Conservation (phyloP, 2,888 invertebrate species). For the Perizoma affinitatum region DNA sequence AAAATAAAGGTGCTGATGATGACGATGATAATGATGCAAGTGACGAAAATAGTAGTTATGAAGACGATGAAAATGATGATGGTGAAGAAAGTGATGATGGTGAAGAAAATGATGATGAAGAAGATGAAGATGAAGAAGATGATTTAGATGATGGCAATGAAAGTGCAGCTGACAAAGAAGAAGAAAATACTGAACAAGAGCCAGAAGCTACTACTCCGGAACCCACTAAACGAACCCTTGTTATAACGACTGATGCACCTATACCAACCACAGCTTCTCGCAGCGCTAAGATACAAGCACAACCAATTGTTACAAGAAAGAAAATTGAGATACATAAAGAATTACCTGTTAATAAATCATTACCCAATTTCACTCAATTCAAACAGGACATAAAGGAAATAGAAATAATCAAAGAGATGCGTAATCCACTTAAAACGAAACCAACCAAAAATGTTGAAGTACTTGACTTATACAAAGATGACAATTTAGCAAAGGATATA, state of each 20-base stretch:
- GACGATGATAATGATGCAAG: constrained; percentile 36
- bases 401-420: constrained; percentile 71
- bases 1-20: constrained; percentile 40
- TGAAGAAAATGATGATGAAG: constrained; percentile 39
- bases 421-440: constrained; percentile 43
- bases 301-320: constrained; percentile 64
- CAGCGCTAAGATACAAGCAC: constrained; percentile 46
- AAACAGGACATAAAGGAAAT: constrained; percentile 75
- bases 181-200: constrained; percentile 36
- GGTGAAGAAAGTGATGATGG: constrained; percentile 44
- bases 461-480: constrained; percentile 71
- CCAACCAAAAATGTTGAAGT: constrained; percentile 58
- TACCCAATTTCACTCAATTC: constrained; percentile 67
- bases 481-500: constrained; percentile 70
- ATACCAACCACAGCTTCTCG: constrained; percentile 54
- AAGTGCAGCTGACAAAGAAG: constrained; percentile 41
- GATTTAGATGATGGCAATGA: constrained; percentile 42
- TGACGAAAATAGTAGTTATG: constrained; percentile 33
- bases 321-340: constrained; percentile 76
- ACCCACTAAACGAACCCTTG: constrained; percentile 64
- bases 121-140: constrained; percentile 35
- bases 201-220: constrained; percentile 56
- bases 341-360: constrained; percentile 62
- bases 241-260: constrained; percentile 64
- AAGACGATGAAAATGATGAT: constrained; percentile 41